Conservation (phyloP, 2,113 vertebrate genomes). For the Vireo altiloquus region DNA sequence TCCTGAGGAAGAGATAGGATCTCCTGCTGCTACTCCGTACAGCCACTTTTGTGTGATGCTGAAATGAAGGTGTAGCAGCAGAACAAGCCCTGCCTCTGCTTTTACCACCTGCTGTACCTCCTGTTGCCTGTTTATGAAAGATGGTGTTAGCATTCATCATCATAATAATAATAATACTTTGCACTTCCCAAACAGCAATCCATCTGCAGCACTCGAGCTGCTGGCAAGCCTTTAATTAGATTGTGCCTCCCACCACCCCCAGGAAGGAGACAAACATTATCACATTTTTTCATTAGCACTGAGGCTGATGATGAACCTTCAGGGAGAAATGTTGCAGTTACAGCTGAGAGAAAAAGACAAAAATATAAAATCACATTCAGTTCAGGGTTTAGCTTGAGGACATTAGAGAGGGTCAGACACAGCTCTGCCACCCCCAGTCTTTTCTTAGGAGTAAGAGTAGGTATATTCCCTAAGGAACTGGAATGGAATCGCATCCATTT, state of each 20-base stretch:
- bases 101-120: background rate
- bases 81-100: background rate
- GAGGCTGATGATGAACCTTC: background rate
- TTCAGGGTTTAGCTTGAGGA: background rate
- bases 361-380: background rate
- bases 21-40: background rate
- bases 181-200: conserved; percentile 11
- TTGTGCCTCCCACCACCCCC: background rate
- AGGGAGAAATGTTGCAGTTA: background rate
- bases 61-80: background rate
- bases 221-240: conserved; percentile 49
- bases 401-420: fast-evolving
- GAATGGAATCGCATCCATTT: fast-evolving
- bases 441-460: background rate
- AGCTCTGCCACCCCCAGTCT: background rate
- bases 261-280: background rate
- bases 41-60: background rate
- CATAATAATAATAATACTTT: background rate
- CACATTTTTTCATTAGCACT: conserved; percentile 10
- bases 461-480: background rate
- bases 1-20: background rate
- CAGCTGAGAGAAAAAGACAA: background rate
- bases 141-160: background rate
- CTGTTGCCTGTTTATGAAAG: conserved; percentile 17
- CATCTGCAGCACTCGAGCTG: background rate